Conservation (phyloP, 2,888 invertebrate genomes). For the Cosmorhoe ocellata region DNA sequence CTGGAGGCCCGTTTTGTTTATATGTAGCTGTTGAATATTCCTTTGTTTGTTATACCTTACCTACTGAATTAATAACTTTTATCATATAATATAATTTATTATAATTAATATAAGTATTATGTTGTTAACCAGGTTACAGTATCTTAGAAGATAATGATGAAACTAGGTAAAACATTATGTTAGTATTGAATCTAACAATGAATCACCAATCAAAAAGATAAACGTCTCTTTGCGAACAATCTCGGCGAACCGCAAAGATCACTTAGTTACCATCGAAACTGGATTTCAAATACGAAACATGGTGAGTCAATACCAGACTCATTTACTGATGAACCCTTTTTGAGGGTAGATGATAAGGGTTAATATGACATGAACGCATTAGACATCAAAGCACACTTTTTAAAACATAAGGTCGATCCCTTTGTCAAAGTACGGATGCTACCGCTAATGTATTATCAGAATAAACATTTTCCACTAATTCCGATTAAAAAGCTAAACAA, state of each 20-base stretch:
- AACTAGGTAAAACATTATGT: too few relatives aligned
- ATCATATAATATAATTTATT: too few relatives aligned
- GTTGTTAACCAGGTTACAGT: too few relatives aligned
- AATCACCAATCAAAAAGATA: slow-evolving; percentile 20
- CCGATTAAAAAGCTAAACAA: slow-evolving; percentile 14
- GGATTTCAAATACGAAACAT: slow-evolving; percentile 44
- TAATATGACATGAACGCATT: slow-evolving; percentile 20
- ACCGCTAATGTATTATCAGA: too few relatives aligned
- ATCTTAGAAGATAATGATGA: too few relatives aligned
- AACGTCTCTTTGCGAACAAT: slow-evolving; percentile 13
- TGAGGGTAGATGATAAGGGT: slow-evolving; percentile 28
- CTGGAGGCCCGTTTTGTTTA: slow-evolving; percentile 30
- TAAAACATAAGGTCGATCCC: too few relatives aligned
- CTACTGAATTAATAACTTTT: neutral
- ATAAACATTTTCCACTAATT: neutral
- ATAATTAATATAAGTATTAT: too few relatives aligned
- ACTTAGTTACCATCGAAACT: slow-evolving; percentile 44
- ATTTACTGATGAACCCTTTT: slow-evolving; percentile 30
- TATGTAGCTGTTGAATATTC: slow-evolving; percentile 12
- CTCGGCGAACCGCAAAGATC: slow-evolving; percentile 40
- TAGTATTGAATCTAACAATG: slow-evolving; percentile 2
- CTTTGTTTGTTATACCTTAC: neutral
- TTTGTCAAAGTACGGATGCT: too few relatives aligned
- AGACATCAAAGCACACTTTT: slow-evolving; percentile 12
- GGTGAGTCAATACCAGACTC: slow-evolving; percentile 53